Conservation (phyloP, 2,113 vertebrate genomes). For the Aldabrachelys gigantea region DNA sequence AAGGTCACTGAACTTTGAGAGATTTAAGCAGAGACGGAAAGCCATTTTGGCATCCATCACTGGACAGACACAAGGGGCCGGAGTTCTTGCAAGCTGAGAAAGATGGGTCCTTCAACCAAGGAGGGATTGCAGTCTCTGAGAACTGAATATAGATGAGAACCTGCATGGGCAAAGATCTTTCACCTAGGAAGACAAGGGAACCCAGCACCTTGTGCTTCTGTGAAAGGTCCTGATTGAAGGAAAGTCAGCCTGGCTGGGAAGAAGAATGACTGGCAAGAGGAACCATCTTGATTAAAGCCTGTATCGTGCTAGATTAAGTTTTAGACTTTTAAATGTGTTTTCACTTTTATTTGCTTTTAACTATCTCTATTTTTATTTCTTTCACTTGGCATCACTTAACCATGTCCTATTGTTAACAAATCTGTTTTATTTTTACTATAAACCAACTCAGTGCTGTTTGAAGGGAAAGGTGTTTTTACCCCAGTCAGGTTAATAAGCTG, state of each 20-base stretch:
- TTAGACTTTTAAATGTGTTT: neutral
- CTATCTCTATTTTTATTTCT: neutral
- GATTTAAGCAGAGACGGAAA: neutral
- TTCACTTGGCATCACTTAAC: neutral
- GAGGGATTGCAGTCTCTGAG: neutral
- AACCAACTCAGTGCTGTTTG: neutral
- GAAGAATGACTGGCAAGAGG: neutral
- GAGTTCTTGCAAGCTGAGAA: neutral
- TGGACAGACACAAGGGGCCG: neutral
- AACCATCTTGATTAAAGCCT: neutral
- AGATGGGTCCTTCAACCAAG: neutral
- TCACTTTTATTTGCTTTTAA: neutral
- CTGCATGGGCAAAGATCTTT: neutral
- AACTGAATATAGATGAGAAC: neutral
- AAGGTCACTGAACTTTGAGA: neutral
- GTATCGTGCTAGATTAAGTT: neutral
- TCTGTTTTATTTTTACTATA: neutral
- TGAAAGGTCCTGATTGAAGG: neutral
- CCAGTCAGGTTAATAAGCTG: neutral
- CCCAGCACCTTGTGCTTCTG: neutral
- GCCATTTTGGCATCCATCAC: neutral
- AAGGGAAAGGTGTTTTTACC: neutral
- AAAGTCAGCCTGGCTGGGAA: neutral
- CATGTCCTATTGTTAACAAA: neutral
- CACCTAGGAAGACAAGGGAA: neutral